Percentiles rank a stretch among this genome's conserved stretches.
phyloP scores from a whole-genome alignment of 1,140 invertebrate species.

The Neodiprion fabricii region DNA sequence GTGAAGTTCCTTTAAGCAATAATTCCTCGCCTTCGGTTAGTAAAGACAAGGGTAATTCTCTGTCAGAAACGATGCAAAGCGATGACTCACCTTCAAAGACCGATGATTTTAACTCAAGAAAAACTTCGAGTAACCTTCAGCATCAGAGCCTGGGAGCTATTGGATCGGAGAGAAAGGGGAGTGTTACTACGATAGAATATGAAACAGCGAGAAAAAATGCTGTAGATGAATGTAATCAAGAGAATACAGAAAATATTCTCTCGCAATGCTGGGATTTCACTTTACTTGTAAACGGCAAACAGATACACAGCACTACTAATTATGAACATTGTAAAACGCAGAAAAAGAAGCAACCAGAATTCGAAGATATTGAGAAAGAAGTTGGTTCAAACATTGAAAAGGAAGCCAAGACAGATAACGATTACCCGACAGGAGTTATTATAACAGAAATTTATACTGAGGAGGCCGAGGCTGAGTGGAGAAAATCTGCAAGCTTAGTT shows the following conservation, averaged over 20 bases:
- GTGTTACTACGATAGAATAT: slow-evolving; percentile 1
- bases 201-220: slow-evolving; percentile 11
- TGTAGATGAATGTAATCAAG: slow-evolving; percentile 8
- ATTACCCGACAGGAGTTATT: not conserved
- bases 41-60: too few species aligned
- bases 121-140: slow-evolving; percentile 9
- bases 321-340: slow-evolving; percentile 13
- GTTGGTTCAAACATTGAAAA: not conserved
- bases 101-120: not conserved
- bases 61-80: too few species aligned
- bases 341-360: not conserved
- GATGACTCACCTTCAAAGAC: not conserved
- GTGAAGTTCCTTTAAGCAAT: not conserved
- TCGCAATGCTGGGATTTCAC: slow-evolving; percentile 41
- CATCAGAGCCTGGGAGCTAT: slow-evolving; percentile 38
- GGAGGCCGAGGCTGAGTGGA: not conserved
- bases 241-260: slow-evolving; percentile 24
- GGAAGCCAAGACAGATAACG: not conserved
- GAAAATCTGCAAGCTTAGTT: too few species aligned
- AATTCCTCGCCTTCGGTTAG: not conserved
- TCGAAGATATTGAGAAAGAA: not conserved
- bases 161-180: slow-evolving; percentile 38
- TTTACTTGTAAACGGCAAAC: slow-evolving; percentile 25
- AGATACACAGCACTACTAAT: slow-evolving; percentile 26
- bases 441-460: not conserved